These are phyloP conservation scores for Selenia dentaria DNA, from an alignment of 2,888 invertebrate species.

Conservation along the genomic window DNA sequence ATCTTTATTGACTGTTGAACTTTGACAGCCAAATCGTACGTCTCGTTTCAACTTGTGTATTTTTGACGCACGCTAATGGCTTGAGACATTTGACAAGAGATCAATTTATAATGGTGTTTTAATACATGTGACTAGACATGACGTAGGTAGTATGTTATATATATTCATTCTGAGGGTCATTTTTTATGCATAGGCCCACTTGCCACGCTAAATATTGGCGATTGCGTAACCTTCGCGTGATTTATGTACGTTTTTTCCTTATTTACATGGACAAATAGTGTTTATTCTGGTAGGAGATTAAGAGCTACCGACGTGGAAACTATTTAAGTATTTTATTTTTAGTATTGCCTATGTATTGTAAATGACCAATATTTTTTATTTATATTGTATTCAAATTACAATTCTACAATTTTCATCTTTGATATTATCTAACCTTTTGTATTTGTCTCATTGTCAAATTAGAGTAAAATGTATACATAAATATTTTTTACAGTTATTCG, in stretches of 20 bases:
- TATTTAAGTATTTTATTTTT: too few relatives aligned
- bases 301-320: too few relatives aligned
- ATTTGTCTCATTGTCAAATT: too few relatives aligned
- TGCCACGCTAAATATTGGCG: neutral
- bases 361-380: too few relatives aligned
- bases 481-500: too few relatives aligned
- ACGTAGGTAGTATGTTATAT: neutral
- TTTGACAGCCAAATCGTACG: slow-evolving; percentile 16
- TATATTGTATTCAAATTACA: too few relatives aligned
- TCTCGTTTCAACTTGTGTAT: slow-evolving; percentile 13
- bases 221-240: neutral
- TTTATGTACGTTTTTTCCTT: neutral
- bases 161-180: slow-evolving; percentile 8
- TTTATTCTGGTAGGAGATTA: too few relatives aligned
- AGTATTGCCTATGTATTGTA: too few relatives aligned
- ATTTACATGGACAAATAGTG: neutral
- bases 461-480: too few relatives aligned
- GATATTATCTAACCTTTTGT: too few relatives aligned
- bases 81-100: neutral
- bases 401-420: too few relatives aligned
- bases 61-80: neutral
- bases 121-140: slow-evolving; percentile 5
- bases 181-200: slow-evolving; percentile 2
- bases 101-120: slow-evolving; percentile 6
- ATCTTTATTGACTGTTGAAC: slow-evolving; percentile 18